Evolutionary conservation across 1,140 invertebrate genomes (phyloP).

Genomic region (Cotesia glomerata): DNA sequence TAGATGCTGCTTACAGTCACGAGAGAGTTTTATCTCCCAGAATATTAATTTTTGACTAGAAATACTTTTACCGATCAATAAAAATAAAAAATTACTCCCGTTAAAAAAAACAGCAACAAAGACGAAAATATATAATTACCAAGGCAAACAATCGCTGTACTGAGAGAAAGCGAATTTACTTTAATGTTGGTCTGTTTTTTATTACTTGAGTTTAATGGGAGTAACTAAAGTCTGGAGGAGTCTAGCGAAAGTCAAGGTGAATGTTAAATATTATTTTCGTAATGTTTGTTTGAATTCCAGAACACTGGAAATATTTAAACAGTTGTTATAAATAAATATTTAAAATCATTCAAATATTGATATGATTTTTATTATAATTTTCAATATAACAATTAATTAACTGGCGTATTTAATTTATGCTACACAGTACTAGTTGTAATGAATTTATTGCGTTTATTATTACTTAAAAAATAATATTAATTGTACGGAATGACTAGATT

Average conservation of each 20-base stretch:
- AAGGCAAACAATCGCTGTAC: not conserved
- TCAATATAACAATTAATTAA: no score
- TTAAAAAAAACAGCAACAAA: not conserved
- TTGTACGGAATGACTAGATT: no score
- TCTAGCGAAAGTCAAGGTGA: constrained; percentile 24
- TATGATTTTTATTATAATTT: no score
- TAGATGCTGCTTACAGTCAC: not conserved
- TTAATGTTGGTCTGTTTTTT: not conserved
- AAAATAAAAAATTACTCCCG: not conserved
- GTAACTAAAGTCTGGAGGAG: not conserved
- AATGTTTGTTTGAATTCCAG: no score
- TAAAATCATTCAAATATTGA: no score
- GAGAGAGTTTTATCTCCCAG: not conserved
- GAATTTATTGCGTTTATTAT: no score
- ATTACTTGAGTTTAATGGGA: not conserved
- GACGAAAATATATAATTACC: not conserved
- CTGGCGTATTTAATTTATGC: no score
- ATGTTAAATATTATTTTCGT: not conserved
- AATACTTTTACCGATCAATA: not conserved
- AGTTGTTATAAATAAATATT: no score
- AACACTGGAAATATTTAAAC: no score
- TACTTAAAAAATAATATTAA: no score
- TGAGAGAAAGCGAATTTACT: constrained; percentile 5
- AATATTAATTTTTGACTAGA: not conserved
- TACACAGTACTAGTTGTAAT: no score